Conservation (phyloP, 2,888 invertebrate genomes). For the Willowsia nigromaculata region DNA sequence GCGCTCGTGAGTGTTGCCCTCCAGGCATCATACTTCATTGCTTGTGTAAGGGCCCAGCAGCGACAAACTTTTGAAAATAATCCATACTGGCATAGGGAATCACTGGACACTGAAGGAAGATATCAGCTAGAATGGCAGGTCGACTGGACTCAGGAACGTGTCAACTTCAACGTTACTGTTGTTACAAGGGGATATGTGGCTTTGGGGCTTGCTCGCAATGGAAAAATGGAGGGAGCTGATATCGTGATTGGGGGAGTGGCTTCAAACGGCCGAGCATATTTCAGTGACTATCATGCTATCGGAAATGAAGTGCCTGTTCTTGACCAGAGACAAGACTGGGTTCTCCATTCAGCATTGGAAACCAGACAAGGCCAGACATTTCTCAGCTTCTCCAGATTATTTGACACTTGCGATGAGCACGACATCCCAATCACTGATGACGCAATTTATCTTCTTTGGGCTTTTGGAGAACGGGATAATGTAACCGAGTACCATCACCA, state of each 20-base stretch:
- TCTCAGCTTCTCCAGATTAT: slow-evolving; percentile 35
- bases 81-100: neutral
- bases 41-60: too few relatives aligned
- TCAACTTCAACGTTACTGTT: slow-evolving; percentile 28
- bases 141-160: neutral
- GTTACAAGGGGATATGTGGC: slow-evolving; percentile 4
- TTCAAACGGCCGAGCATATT: neutral
- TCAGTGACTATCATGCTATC: slow-evolving; percentile 7
- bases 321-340: slow-evolving; percentile 32
- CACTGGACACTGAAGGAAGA: neutral
- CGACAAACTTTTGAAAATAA: neutral
- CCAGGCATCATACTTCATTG: too few relatives aligned
- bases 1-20: too few relatives aligned
- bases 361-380: neutral
- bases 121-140: slow-evolving; percentile 44
- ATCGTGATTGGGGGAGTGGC: slow-evolving; percentile 22
- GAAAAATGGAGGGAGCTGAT: slow-evolving; percentile 41
- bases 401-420: slow-evolving; percentile 40
- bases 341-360: neutral
- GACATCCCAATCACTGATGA: slow-evolving; percentile 5
- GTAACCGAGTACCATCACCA: neutral
- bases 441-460: neutral
- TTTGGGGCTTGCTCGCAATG: neutral
- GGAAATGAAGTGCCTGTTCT: neutral
- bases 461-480: slow-evolving; percentile 23